These are phyloP conservation scores for Pseudochirops cupreus DNA, from an alignment of 2,797 vertebrate species.

Conservation along the genomic window DNA sequence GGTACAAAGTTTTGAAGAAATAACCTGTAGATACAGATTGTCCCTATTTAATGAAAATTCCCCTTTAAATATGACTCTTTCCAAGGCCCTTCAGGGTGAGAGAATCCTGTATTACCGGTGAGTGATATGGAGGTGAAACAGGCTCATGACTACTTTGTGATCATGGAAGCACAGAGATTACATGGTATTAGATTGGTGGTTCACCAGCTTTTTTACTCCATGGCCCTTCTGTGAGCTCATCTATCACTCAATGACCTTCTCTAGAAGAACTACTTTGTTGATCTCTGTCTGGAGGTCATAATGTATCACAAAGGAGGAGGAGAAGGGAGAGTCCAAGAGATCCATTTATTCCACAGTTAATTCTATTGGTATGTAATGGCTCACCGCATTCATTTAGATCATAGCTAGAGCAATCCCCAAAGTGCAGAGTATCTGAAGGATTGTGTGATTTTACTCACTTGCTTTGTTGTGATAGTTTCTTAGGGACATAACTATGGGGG, in stretches of 20 bases:
- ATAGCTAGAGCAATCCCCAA: background rate
- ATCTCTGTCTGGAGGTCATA: background rate
- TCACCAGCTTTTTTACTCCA: background rate
- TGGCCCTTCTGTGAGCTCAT: background rate
- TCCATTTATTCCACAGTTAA: background rate
- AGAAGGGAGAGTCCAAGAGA: background rate
- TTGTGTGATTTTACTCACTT: background rate
- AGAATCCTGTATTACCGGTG: background rate
- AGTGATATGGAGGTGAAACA: background rate
- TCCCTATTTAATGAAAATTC: background rate
- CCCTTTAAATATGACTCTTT: background rate
- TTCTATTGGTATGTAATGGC: background rate
- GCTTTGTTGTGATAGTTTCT: background rate
- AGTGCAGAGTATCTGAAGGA: background rate
- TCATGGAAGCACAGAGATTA: background rate
- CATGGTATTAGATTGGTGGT: background rate
- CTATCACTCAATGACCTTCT: background rate
- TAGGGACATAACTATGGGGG: background rate
- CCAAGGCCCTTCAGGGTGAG: background rate
- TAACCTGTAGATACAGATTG: background rate
- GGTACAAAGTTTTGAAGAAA: background rate
- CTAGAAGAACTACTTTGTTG: background rate
- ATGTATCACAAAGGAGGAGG: background rate
- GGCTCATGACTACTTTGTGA: background rate
- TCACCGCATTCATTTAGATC: background rate